Evolutionary conservation across 2,113 vertebrate species (phyloP), one percentile per base, ranked within the genome.

Genomic region (Vulpes ferrilata): DNA sequence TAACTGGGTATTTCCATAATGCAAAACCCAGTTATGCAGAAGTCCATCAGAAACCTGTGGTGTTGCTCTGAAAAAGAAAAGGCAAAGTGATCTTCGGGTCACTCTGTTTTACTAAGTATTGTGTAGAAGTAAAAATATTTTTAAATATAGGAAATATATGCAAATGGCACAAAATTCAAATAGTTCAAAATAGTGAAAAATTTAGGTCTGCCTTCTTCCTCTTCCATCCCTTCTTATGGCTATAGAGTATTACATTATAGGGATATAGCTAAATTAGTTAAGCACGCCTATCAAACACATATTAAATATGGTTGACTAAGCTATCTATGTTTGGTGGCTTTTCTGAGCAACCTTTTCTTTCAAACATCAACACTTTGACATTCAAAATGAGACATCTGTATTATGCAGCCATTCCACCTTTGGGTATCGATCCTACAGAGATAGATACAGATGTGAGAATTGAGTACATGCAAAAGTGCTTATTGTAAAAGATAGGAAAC

Each of bases 1-100:
- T 92, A 82, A 89, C 6, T 85, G 69, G 32, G 22, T 51, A 64
- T 95, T 86, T 95, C 55, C 43, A 3, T 86, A 57, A 90, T 22
- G 11, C 20, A 80, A 96, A 95, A 48, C 30, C 27, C 11, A 71
- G 23, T 4, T 53, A 76, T 55, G 19, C 35, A 10, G 10, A 96
- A 82, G n/a, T 89, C 67, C 6, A 51, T 59, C 19, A 73, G 82
- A 89, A 95, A 71, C 16, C 53, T 90, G 23, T 65, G 30, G 27
- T n/a, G 13, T 65, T 94, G n/a, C 17, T 97, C 22, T 95, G 74
- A 76, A 60, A 90, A 95, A 86, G 74, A 80, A 93, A 96, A 83
- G 76, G 6, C 5, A 86, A 88, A 62, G 67, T 78, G 35, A 84
- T 65, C 74, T 94, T 93, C 35, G 76, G 62, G 13, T 90, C 55